A percentile compares a stretch with the other conserved stretches of the same genome.
Conservation (phyloP, 2,888 invertebrate genomes). For the Loripinus fragilis region DNA sequence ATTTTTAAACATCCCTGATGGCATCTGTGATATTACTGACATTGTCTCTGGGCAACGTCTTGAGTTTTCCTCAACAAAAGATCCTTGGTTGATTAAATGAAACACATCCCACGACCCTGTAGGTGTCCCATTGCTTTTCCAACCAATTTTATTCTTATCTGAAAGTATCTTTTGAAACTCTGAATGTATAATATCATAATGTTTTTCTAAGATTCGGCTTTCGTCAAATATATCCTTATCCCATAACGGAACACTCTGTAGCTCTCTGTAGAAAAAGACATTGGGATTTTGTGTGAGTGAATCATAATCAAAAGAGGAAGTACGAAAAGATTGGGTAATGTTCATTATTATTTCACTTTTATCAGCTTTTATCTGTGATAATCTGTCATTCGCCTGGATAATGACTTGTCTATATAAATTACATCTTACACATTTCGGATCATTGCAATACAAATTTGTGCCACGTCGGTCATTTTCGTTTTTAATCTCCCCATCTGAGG, state of each 20-base stretch:
- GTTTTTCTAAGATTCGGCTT: constrained; percentile 27
- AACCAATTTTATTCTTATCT: constrained; percentile 39
- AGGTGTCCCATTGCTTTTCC: constrained; percentile 76
- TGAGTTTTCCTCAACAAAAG: constrained; percentile 63
- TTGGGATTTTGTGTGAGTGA: constrained; percentile 56
- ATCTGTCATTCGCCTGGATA: constrained; percentile 12
- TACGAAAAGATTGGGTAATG: background rate
- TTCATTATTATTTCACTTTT: background rate
- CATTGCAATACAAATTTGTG: constrained; percentile 56
- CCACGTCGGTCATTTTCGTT: background rate
- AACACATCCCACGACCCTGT: constrained; percentile 77
- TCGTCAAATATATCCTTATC: constrained; percentile 37
- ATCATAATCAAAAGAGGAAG: background rate
- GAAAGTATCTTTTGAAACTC: constrained; percentile 55
- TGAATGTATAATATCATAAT: constrained; percentile 39
- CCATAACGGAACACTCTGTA: constrained; percentile 34
- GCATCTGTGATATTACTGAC: constrained; percentile 62
- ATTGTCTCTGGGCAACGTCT: constrained; percentile 74
- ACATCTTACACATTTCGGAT: constrained; percentile 72
- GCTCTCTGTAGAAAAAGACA: constrained; percentile 46
- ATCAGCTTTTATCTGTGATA: background rate
- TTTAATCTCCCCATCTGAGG: background rate
- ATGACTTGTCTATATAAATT: constrained; percentile 46
- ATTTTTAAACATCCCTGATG: constrained; percentile 72
- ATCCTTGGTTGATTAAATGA: constrained; percentile 79